Evolutionary conservation across 53 echinoderm and acorn worm genomes (phyloP).

Genomic region (Glandiceps talaboti): DNA sequence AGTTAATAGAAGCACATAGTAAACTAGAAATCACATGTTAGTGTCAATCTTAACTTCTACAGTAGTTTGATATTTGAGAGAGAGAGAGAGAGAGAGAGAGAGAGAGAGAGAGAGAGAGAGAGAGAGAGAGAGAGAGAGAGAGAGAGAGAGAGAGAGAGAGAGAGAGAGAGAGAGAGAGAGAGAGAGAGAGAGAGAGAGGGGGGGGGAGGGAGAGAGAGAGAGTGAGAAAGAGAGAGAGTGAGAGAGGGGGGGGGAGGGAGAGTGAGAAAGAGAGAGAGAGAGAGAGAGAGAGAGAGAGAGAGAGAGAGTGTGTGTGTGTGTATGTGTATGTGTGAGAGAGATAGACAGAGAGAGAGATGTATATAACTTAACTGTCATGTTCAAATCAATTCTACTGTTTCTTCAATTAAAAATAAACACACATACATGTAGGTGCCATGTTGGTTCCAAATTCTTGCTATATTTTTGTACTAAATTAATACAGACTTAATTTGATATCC

Average conservation of each 20-base stretch:
- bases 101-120: not conserved
- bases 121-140: not conserved
- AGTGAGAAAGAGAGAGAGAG: not conserved
- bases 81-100: not conserved
- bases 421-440: too few species aligned
- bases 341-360: too few species aligned
- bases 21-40: constrained; percentile 20
- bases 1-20: constrained; percentile 5
- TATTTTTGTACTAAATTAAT: too few species aligned
- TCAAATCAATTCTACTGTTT: too few species aligned
- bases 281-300: not conserved
- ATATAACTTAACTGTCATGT: too few species aligned
- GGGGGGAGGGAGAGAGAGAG: not conserved
- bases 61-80: constrained; percentile 21
- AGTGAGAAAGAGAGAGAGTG: too few species aligned
- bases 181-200: not conserved
- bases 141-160: not conserved
- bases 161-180: not conserved
- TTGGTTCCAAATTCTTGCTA: too few species aligned
- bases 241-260: too few species aligned
- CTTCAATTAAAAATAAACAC: too few species aligned
- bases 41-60: constrained; percentile 6
- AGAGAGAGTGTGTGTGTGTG: too few species aligned
- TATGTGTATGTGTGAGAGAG: too few species aligned
- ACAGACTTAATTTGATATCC: too few species aligned